Evolutionary conservation across 2,888 invertebrate species (phyloP).

Genomic region (Heliconius cydno): DNA sequence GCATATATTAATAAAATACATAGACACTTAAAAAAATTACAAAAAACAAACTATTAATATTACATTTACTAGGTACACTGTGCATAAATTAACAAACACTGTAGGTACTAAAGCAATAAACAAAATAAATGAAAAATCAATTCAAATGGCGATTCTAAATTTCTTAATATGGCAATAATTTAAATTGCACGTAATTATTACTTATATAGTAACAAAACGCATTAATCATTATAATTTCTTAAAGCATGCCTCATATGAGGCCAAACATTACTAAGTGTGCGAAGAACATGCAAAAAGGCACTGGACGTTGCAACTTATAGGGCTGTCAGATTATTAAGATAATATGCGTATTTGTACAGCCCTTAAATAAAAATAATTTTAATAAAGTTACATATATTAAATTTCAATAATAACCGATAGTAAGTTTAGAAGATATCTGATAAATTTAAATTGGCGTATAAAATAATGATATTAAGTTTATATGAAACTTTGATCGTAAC

Average conservation of each 20-base stretch:
- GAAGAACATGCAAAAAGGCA: constrained; percentile 36
- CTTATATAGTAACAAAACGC: constrained; percentile 52
- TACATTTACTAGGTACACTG: neutral
- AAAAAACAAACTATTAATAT: neutral
- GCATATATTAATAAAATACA: too few relatives aligned
- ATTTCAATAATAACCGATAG: neutral
- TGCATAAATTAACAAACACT: neutral
- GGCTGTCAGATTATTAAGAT: constrained; percentile 28
- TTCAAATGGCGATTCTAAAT: constrained; percentile 41
- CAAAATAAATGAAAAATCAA: constrained; percentile 39
- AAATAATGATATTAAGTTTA: neutral
- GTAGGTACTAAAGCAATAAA: constrained; percentile 24
- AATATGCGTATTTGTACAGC: neutral
- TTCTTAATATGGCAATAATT: constrained; percentile 45
- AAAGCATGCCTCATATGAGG: constrained; percentile 63
- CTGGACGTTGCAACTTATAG: constrained; percentile 17
- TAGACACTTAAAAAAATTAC: neutral
- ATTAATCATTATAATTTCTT: constrained; percentile 53
- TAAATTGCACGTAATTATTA: constrained; percentile 44
- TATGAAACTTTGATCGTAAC: neutral
- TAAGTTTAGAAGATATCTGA: constrained; percentile 44
- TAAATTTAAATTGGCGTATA: neutral
- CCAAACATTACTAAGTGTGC: constrained; percentile 54
- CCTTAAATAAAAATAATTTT: neutral
- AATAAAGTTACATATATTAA: neutral